Evolutionary conservation across 2,113 vertebrate species (phyloP), one percentile per base, ranked within the genome.

Genomic region (Menidia beryllina): DNA sequence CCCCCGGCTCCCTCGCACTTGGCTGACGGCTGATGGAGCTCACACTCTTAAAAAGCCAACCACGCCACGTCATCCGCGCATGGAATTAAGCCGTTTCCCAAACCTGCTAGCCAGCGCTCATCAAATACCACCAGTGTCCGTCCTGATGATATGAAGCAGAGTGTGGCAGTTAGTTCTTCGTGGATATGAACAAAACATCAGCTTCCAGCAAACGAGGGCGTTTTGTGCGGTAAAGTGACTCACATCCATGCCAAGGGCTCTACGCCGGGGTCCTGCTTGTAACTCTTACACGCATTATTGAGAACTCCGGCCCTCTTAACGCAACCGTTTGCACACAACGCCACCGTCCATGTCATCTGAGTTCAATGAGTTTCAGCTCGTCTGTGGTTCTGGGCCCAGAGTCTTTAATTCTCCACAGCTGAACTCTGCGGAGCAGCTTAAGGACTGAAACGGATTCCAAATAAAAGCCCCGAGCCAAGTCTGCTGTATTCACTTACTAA

Each of bases 401-500:
- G 48, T 25, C 53, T 64, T 70, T 72, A 68, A 68, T 65, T 85
- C 79, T 58, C 45, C 7, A 11, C 64, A 68, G 84, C 58, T 65
- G 69, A 77, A 65, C 48, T 59, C 58, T 4, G 8, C 20, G 38
- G 17, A 47, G 72, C 57, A 50, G 79, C 69, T 72, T 68, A 25
- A 67, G 49, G 14, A 36, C 8, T 64, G 43, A 70, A 63, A 70
- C 41, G 72, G 54, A 72, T 62, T 73, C 81, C 48, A 30, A 60
- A 54, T 72, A 8, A 13, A 52, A 63, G 53, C 77, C 74, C 38
- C 0, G 51, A 57, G 79, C 69, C 79, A 77, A 70, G 67, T 68
- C 45, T 43, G 80, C 67, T 48, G 78, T 66, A 34, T 83, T 86
- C 64, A 70, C 73, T 78, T 76, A 78, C 85, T 76, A 49, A 61